Percentiles rank a stretch among this genome's conserved stretches.
These are phyloP conservation scores for Sula dactylatra DNA, from an alignment of 2,113 vertebrate genomes.

Conservation along the genomic window DNA sequence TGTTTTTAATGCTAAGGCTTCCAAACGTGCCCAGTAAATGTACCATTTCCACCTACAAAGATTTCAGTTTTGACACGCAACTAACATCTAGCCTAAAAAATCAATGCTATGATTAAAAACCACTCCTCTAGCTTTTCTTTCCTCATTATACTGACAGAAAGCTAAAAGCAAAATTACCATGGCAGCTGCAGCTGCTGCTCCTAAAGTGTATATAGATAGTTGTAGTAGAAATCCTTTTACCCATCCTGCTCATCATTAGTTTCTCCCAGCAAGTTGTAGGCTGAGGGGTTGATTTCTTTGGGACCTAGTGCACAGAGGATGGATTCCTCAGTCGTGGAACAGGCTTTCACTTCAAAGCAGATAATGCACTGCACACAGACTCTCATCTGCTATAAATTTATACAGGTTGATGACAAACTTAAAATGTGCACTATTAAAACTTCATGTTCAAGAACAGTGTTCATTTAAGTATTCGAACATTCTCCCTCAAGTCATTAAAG, in stretches of 20 bases:
- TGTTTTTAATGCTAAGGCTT: slow-evolving; percentile 1
- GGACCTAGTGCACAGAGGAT: background rate
- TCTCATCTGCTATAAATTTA: background rate
- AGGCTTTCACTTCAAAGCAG: background rate
- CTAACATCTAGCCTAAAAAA: background rate
- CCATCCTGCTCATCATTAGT: background rate
- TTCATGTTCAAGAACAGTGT: background rate
- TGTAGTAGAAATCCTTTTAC: background rate
- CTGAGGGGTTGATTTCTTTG: background rate
- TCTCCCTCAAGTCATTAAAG: background rate
- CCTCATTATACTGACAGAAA: background rate
- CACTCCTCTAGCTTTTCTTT: background rate
- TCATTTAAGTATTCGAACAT: background rate
- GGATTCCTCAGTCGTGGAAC: background rate
- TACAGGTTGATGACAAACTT: background rate
- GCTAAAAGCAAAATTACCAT: background rate
- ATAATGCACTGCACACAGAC: fast-evolving
- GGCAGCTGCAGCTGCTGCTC: background rate
- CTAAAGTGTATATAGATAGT: background rate
- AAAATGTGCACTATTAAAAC: slow-evolving; percentile 5
- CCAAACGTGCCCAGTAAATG: background rate
- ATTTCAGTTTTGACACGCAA: background rate
- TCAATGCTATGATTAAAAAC: background rate
- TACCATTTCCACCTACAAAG: background rate
- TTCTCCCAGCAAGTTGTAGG: background rate